Base-by-base conservation (phyloP, 1,140 invertebrate species). In the Diplogasteroides magnus region DNA sequence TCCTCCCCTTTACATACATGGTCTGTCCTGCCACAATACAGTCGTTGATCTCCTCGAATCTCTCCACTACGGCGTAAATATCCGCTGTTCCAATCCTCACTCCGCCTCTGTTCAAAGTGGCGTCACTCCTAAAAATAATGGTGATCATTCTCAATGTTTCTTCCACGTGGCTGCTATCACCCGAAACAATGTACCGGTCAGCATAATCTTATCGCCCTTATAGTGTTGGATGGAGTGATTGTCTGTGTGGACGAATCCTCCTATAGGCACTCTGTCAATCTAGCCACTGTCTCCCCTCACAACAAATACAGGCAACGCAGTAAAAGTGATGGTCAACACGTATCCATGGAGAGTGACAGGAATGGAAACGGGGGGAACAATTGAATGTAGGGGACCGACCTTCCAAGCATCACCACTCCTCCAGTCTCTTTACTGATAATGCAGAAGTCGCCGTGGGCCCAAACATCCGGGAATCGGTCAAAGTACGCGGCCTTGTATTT, bases 71-170 rank as follows among this genome's bases (percentile, higher is more conserved):
- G 77, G 86, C 84, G 74, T 88, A 88, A 67, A 88, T 87, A 83
- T 88, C 88, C 23, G 87, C 86, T 78, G 86, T 87, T 27, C 88
- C 88, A 83, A 88, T 88, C 29, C 88, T 77, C 2, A 88, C 87
- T 37, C 88, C 88, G 83, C 86, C 87, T 27, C 87, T 87, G 82
- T 88, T 88, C n/a, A 88, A 76, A 1, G 87, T 88, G 0, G 86
- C 87, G 83, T 88, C 88, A 83, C 86, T 86, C 69, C 56, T 82
- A 79, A 71, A 68, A 61, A 70, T 14, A 59, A 31, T 64, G 56
- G 19, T 48, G 6, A 48, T 11, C 19, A 6, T 11, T 48, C 37
- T 11, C 37, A 48, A 48, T 6, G 37, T 19, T 48, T 48, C 37
- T 48, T 23, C 61, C 23, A 63, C 37, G 63, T n/a, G 26, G 28